Percentiles rank a stretch among this genome's conserved stretches.
These are phyloP conservation scores for Zaprionus bogoriensis DNA, from an alignment of 2,888 invertebrate genomes.

Conservation along the genomic window DNA sequence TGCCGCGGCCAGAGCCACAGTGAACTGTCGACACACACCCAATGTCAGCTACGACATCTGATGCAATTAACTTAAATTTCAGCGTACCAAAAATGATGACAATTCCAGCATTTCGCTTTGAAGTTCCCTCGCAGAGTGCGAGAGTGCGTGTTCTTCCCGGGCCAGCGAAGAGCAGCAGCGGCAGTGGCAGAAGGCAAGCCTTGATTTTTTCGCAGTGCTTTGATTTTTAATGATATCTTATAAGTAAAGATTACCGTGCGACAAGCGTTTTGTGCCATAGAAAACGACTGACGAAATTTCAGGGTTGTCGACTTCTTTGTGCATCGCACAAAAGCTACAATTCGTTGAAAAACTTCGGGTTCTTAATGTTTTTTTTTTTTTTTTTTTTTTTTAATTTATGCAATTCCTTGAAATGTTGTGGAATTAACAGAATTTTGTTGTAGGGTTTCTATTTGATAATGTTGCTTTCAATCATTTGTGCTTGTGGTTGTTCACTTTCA, in stretches of 20 bases:
- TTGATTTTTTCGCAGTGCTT: neutral
- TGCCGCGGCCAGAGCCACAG: neutral
- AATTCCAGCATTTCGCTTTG: slow-evolving; percentile 59
- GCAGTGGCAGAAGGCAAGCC: neutral
- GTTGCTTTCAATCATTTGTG: no score
- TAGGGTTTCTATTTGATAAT: no score
- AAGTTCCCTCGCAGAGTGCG: slow-evolving; percentile 34
- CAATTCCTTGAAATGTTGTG: no score
- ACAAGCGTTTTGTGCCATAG: neutral
- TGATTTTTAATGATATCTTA: slow-evolving; percentile 28
- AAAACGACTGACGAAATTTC: neutral
- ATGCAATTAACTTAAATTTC: slow-evolving; percentile 66
- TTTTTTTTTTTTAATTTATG: no score
- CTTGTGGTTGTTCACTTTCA: no score
- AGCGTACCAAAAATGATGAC: slow-evolving; percentile 38
- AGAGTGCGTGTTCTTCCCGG: neutral
- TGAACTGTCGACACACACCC: neutral
- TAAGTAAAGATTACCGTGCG: neutral
- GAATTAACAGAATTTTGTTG: no score
- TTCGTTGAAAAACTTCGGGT: no score
- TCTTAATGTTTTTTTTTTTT: no score
- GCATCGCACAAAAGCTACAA: no score
- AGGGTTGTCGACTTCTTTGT: neutral
- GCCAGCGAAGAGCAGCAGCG: slow-evolving; percentile 5
- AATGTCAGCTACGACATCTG: slow-evolving; percentile 35